Conservation (phyloP, 1,140 invertebrate genomes). For the Trichogramma pretiosum region DNA sequence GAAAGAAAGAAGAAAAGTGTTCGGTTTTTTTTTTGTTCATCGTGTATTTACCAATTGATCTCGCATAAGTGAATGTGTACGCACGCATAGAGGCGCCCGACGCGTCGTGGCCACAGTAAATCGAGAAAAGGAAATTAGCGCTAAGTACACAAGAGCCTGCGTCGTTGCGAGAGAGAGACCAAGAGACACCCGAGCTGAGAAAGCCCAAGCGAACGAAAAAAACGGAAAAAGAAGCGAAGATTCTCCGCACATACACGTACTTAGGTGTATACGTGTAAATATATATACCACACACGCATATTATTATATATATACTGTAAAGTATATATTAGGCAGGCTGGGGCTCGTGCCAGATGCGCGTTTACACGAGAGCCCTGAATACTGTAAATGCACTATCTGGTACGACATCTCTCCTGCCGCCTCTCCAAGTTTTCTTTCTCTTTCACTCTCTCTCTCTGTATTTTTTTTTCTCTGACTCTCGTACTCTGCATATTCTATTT, state of each 20-base stretch:
- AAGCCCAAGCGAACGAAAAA: slow-evolving; percentile 16
- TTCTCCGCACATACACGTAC: no score
- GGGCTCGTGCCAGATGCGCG: slow-evolving; percentile 92
- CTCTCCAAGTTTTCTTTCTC: slow-evolving; percentile 13
- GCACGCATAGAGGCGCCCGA: no score
- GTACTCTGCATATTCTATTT: no score
- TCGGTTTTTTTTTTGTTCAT: no score
- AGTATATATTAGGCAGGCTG: slow-evolving; percentile 43
- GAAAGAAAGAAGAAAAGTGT: no score
- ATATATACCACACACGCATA: no score
- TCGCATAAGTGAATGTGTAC: no score
- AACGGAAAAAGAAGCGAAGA: slow-evolving; percentile 15
- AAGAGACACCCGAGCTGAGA: slow-evolving; percentile 15
- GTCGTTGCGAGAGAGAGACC: slow-evolving; percentile 9
- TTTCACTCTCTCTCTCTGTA: background rate
- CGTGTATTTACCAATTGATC: no score
- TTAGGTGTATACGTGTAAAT: no score
- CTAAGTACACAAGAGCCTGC: background rate
- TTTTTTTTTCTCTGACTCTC: background rate
- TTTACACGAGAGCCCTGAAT: slow-evolving; percentile 79
- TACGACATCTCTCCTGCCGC: slow-evolving; percentile 74
- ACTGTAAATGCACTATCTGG: slow-evolving; percentile 99
- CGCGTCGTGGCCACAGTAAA: no score
- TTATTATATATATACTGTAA: no score
- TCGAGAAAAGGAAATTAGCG: no score